Evolutionary conservation across 2,113 vertebrate species (phyloP), one percentile per base, ranked within the genome.

Genomic region (Gorsachius goisagi): DNA sequence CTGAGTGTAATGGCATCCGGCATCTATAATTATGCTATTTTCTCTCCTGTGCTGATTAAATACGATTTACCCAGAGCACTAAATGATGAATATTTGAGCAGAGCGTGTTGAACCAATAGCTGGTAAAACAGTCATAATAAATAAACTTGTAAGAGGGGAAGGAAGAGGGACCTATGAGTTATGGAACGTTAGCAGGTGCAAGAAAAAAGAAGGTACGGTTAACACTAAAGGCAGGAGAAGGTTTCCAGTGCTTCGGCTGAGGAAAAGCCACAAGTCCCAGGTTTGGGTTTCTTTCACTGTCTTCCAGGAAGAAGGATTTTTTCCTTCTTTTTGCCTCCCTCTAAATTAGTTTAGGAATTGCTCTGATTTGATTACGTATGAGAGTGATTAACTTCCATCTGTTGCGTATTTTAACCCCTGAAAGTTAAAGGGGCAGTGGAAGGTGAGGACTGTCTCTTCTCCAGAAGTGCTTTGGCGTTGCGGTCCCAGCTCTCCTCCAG

Each of bases 1-100:
- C 95, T 92, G 96, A 97, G 94, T 97, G 95, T 97, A 98, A 98
- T 98, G 98, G 97, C 96, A 98, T 98, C 98, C 91, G 45, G 98
- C 98, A 98, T 98, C 97, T 96, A 96, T 98, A 98, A 98, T 98
- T 97, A 97, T 95, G 96, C 97, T 97, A 85, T 98, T 98, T 98
- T 98, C 98, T 98, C 97, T 98, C 97, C 98, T 97, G 95, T 97
- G 97, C 96, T 98, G 98, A 98, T 98, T 98, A 98, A 98, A 98
- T 97, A 97, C 73, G 74, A 97, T 97, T 97, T 98, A 97, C 94
- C 97, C 97, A 76, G 97, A 98, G 98, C 98, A 96, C 94, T 97
- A 97, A 97, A 97, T 97, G 98, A 98, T 95, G 97, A 97, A 97
- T 97, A 97, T 98, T 98, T 97, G 98, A 97, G 95, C 62, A 59